Evolutionary conservation across 2,113 vertebrate genomes (phyloP).

Genomic region (Vulpes lagopus): DNA sequence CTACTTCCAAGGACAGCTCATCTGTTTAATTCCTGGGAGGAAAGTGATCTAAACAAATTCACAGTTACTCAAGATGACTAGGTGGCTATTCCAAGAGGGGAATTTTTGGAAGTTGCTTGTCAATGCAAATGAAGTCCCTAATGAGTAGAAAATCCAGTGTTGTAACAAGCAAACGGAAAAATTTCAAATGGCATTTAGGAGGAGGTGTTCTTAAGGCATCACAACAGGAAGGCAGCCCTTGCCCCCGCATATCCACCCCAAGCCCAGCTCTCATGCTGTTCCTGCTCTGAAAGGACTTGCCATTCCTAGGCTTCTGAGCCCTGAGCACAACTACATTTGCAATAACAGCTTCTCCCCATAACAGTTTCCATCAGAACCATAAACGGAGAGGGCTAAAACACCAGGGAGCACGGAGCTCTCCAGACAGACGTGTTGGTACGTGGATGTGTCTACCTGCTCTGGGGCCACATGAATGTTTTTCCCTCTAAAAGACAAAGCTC

Average conservation of each 20-base stretch:
- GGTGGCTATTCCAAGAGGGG: rapidly evolving
- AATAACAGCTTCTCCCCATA: background rate
- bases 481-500: slow-evolving; percentile 25
- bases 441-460: slow-evolving; percentile 82
- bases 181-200: background rate
- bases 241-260: background rate
- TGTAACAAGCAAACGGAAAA: background rate
- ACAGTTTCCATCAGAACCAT: background rate
- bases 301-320: background rate
- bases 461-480: slow-evolving; percentile 74
- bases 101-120: background rate
- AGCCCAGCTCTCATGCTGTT: background rate
- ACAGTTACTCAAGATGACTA: rapidly evolving
- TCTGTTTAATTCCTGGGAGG: rapidly evolving
- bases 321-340: rapidly evolving
- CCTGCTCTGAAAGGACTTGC: rapidly evolving
- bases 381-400: background rate
- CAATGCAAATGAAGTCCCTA: background rate
- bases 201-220: background rate
- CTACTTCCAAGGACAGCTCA: background rate
- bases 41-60: background rate
- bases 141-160: background rate
- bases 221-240: rapidly evolving
- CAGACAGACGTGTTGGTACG: rapidly evolving
- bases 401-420: background rate